Base-by-base conservation (phyloP, 2,888 invertebrate species). In the Elegia similella region DNA sequence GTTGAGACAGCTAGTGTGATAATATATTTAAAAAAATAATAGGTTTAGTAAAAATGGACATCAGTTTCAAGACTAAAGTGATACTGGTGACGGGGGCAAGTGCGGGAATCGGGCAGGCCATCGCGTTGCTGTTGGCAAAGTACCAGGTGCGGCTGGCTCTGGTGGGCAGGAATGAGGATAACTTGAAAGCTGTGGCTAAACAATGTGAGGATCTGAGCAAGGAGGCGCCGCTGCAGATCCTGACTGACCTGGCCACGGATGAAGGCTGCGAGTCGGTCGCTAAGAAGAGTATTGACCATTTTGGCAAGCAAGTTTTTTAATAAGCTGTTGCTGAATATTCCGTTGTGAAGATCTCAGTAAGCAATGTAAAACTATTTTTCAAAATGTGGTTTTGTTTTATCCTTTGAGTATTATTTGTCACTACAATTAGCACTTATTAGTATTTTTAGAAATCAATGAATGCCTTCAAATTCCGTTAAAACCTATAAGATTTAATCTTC, bases 1-100 rank as follows among this genome's bases (percentile, higher is more conserved):
- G n/a, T n/a, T n/a, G n/a, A n/a, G n/a, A n/a, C n/a, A n/a, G n/a
- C n/a, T n/a, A n/a, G n/a, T n/a, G n/a, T n/a, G n/a, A n/a, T n/a
- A n/a, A n/a, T n/a, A n/a, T n/a, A n/a, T n/a, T n/a, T n/a, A n/a
- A n/a, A n/a, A n/a, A n/a, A n/a, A n/a, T n/a, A n/a, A n/a, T n/a
- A n/a, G n/a, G n/a, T n/a, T n/a, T n/a, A n/a, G n/a, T n/a, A n/a
- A n/a, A n/a, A 55, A 72, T 73, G 68, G 62, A 68, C 15, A 53
- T 68, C 3, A 64, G 73, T 56, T 79, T 80, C 50, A 57, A 68
- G 0, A 59, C 67, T 13, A 79, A 79, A 68, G 77, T 80, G 0
- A 76, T 78, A 43, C 44, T 81, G 32, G 71, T 81, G 34, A 81
- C 78, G 0, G 80, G 80, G 17, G 80, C 79, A 0, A 80, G 80